These are phyloP conservation scores for Lutjanus erythropterus DNA, from an alignment of 2,113 vertebrate genomes.

Conservation along the genomic window DNA sequence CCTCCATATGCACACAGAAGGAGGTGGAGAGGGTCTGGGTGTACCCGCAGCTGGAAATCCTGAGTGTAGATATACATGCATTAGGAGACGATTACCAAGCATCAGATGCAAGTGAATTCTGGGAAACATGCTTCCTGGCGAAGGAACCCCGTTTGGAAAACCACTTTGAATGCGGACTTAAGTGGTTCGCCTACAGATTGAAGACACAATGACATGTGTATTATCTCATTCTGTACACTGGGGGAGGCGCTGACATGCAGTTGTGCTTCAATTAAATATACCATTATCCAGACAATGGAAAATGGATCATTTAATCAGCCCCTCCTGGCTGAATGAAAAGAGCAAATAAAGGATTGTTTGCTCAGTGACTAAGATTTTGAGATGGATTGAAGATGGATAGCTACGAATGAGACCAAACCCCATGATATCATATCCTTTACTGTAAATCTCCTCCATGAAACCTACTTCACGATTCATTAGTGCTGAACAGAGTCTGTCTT, in stretches of 20 bases:
- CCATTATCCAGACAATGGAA: slow-evolving; percentile 80
- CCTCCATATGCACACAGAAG: slow-evolving; percentile 60
- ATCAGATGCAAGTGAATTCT: slow-evolving; percentile 58
- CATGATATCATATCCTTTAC: slow-evolving; percentile 82
- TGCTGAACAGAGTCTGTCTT: slow-evolving; percentile 61
- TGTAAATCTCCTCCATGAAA: slow-evolving; percentile 69
- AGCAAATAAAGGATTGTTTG: slow-evolving; percentile 81
- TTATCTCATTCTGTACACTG: slow-evolving; percentile 65
- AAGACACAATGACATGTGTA: slow-evolving; percentile 54
- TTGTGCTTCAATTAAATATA: slow-evolving; percentile 73
- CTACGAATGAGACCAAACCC: slow-evolving; percentile 74
- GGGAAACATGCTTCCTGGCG: slow-evolving; percentile 64
- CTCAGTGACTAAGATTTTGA: slow-evolving; percentile 82
- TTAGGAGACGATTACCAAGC: slow-evolving; percentile 56
- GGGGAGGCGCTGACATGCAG: slow-evolving; percentile 73
- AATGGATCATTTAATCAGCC: slow-evolving; percentile 76
- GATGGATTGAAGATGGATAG: slow-evolving; percentile 75
- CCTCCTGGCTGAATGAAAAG: slow-evolving; percentile 75
- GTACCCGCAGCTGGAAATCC: slow-evolving; percentile 76
- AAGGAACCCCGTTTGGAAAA: slow-evolving; percentile 46
- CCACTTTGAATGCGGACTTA: slow-evolving; percentile 42
- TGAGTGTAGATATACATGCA: slow-evolving; percentile 66
- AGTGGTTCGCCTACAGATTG: slow-evolving; percentile 34
- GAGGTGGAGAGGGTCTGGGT: slow-evolving; percentile 59
- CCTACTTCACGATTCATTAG: slow-evolving; percentile 63